Evolutionary conservation across 2,888 invertebrate species (phyloP).

Genomic region (Lasiommata megera): DNA sequence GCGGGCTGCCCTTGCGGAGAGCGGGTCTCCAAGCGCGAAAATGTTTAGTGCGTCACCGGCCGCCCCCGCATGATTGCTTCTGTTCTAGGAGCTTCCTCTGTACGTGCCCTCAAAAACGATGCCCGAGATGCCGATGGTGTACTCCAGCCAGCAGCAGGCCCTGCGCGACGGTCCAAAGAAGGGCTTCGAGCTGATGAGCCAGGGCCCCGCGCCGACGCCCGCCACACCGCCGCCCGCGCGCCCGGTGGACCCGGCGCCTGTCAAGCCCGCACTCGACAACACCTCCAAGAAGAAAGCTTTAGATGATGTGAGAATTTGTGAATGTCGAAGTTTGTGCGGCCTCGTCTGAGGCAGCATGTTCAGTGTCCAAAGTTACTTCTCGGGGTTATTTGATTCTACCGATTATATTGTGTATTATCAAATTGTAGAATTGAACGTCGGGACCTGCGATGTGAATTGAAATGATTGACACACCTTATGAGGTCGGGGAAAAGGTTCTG

Average conservation of each 20-base stretch:
- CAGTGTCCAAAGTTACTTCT: too few species aligned
- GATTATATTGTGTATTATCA: too few species aligned
- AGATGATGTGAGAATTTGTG: conserved; percentile 27
- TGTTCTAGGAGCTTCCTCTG: conserved; percentile 50
- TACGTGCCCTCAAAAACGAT: conserved; percentile 60
- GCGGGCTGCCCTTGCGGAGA: too few species aligned
- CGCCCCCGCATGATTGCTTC: not conserved
- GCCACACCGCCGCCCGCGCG: conserved; percentile 25
- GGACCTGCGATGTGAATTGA: too few species aligned
- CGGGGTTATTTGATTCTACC: too few species aligned
- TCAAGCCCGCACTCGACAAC: conserved; percentile 26
- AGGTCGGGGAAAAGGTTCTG: too few species aligned
- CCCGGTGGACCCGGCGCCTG: conserved; percentile 31
- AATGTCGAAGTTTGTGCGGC: too few species aligned
- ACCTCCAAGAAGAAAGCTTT: conserved; percentile 38
- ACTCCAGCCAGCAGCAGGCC: conserved; percentile 55
- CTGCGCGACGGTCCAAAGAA: conserved; percentile 68
- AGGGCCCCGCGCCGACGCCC: conserved; percentile 27
- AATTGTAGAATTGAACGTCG: too few species aligned
- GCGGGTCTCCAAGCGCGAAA: too few species aligned
- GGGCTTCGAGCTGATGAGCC: conserved; percentile 48
- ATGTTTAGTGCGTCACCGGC: too few species aligned
- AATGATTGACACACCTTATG: too few species aligned
- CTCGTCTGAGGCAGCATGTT: too few species aligned
- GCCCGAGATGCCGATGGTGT: conserved; percentile 61